Percentiles rank a stretch among this genome's conserved stretches.
Evolutionary conservation across 2,888 invertebrate genomes (phyloP).

Genomic region (Catocala sponsa): DNA sequence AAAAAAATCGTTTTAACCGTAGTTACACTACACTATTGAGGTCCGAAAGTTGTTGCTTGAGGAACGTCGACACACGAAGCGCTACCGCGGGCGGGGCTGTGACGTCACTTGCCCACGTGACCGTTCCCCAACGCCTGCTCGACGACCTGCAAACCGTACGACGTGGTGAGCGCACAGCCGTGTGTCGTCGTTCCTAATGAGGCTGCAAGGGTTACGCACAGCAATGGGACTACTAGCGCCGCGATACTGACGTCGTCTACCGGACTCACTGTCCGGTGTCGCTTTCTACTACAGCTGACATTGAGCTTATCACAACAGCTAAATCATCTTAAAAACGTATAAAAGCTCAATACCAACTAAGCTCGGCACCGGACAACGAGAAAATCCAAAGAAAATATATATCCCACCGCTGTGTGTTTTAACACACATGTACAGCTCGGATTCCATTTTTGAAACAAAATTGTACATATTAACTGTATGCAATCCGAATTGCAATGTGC

Average conservation of each 20-base stretch:
- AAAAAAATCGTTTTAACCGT: conserved; percentile 56
- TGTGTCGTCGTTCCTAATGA: conserved; percentile 87
- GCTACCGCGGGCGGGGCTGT: conserved; percentile 61
- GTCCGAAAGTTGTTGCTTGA: conserved; percentile 81
- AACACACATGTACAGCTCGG: conserved; percentile 58
- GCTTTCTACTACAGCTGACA: neutral
- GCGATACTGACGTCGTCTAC: neutral
- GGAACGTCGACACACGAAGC: conserved; percentile 87
- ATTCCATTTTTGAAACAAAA: conserved; percentile 32
- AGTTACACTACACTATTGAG: conserved; percentile 84
- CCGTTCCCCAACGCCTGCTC: conserved; percentile 78
- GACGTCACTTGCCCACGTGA: conserved; percentile 79
- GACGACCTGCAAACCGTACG: conserved; percentile 82
- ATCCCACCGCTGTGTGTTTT: conserved; percentile 68
- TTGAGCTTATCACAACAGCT: too few relatives aligned
- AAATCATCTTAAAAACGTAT: too few relatives aligned
- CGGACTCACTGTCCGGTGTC: neutral
- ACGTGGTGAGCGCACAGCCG: conserved; percentile 78
- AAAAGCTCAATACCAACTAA: neutral
- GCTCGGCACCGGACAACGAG: conserved; percentile 19
- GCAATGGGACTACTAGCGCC: conserved; percentile 48
- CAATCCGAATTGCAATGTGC: conserved; percentile 49
- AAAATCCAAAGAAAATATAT: conserved; percentile 10
- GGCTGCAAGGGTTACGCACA: conserved; percentile 67
- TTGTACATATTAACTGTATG: conserved; percentile 9